Evolutionary conservation across 2,888 invertebrate species (phyloP).

Genomic region (Beris chalybata): DNA sequence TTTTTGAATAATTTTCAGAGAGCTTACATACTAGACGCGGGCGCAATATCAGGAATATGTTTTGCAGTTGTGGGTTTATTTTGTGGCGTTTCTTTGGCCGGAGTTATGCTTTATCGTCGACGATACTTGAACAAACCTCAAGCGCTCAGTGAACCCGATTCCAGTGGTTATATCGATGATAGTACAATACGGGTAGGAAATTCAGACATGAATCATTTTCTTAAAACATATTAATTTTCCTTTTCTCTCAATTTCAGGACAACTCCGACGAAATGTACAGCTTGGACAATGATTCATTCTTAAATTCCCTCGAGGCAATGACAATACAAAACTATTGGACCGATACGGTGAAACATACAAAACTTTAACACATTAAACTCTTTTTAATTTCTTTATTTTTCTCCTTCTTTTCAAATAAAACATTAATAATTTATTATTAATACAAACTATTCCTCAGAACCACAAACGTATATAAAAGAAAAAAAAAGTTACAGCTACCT

Average conservation of each 20-base stretch:
- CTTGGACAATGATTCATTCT: conserved; percentile 89
- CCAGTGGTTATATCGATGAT: conserved; percentile 84
- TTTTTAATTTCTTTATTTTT: not conserved
- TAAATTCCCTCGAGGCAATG: conserved; percentile 91
- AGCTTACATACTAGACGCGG: conserved; percentile 59
- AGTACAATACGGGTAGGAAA: conserved; percentile 77
- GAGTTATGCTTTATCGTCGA: conserved; percentile 70
- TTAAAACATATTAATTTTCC: conserved; percentile 15
- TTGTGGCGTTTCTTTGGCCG: conserved; percentile 66
- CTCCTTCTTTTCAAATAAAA: not conserved
- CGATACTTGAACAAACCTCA: conserved; percentile 80
- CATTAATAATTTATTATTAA: not conserved
- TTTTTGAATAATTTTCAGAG: conserved; percentile 42
- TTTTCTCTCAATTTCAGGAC: conserved; percentile 62
- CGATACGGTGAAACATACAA: conserved; percentile 86
- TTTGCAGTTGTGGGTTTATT: conserved; percentile 67
- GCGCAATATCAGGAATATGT: conserved; percentile 70
- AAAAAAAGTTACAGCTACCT: conserved; percentile 28
- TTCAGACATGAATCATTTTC: not conserved
- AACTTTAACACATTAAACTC: conserved; percentile 75
- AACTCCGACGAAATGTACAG: conserved; percentile 94
- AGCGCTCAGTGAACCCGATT: conserved; percentile 82
- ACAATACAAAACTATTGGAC: conserved; percentile 95
- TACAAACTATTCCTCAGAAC: too few species aligned
- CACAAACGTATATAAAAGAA: conserved; percentile 9